Conservation (phyloP, 2,113 vertebrate species). For the Lophius piscatorius region DNA sequence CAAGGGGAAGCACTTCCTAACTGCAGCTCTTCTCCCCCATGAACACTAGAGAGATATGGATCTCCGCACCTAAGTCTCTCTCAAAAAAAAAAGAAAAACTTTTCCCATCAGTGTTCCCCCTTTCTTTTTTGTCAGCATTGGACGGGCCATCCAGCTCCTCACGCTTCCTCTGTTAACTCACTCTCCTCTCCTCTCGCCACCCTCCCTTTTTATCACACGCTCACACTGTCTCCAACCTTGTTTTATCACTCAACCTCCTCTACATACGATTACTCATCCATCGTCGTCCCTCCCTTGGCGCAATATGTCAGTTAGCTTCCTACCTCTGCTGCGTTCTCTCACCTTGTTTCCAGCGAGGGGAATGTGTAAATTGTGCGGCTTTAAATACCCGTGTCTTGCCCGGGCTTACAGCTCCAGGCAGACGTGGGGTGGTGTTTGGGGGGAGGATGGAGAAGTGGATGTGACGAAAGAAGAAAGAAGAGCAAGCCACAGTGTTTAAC, state of each 20-base stretch:
- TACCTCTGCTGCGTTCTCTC: constrained; percentile 43
- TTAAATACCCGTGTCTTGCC: constrained; percentile 76
- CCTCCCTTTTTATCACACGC: background rate
- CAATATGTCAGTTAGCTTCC: constrained; percentile 45
- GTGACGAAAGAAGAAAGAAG: constrained; percentile 29
- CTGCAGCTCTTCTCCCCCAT: constrained; percentile 10
- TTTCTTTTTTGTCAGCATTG: background rate
- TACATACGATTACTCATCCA: constrained; percentile 30
- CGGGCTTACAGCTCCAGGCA: constrained; percentile 46
- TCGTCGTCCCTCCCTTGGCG: constrained; percentile 26
- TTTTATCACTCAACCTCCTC: constrained; percentile 44
- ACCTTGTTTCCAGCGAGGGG: constrained; percentile 40
- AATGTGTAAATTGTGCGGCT: constrained; percentile 79
- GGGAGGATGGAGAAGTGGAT: constrained; percentile 5
- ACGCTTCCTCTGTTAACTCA: constrained; percentile 24
- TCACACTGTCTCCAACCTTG: constrained; percentile 15
- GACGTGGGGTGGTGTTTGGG: too few species aligned
- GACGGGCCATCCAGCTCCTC: constrained; percentile 15
- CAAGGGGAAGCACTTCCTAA: background rate
- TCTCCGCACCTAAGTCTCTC: constrained; percentile 2
- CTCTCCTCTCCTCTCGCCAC: constrained; percentile 12
- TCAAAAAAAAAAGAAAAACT: constrained; percentile 7
- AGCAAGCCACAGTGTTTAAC: constrained; percentile 51
- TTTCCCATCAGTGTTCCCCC: background rate
- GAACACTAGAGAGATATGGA: constrained; percentile 2